Evolutionary conservation across 2,797 vertebrate species (phyloP), one percentile per base, ranked within the genome.

Genomic region (Lagodon rhomboides): DNA sequence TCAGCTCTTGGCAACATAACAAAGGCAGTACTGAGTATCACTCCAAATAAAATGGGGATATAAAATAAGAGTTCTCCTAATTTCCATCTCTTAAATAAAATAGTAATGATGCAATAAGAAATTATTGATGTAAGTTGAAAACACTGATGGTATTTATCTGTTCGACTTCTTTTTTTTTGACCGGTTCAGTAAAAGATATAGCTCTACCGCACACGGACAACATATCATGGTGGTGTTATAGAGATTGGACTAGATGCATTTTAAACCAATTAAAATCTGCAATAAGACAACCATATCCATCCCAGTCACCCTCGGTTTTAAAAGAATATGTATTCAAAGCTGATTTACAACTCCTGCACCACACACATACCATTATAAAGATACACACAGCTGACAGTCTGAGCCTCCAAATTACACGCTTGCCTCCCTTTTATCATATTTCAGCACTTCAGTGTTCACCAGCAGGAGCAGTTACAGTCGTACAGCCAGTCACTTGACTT

Each of bases 271-370:
- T 67, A 80, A 84, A 82, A 73, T 38, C 68, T 65, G 68, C 69
- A 75, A 55, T 4, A 56, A 81, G 69, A 58, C 68, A 73, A 59
- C 74, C 38, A 16, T 41, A 84, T 68, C 72, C 59, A 53, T 72
- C 75, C 76, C 60, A 54, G 25, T 79, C 79, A 62, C 67, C 54
- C 13, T 22, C 73, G 76, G 73, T 87, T 87, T 82, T 85, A 88
- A 90, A 90, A 81, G 90, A 85, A 81, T 84, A 68, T 72, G 62
- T 64, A 86, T 83, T 90, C 79, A 90, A 53, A 83, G 66, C 25
- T 89, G 90, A 94, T 92, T 91, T 92, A 93, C 79, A 85, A 53
- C 66, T 63, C 59, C 47, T 71, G 30, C 73, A 58, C 68, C 84
- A 55, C 86, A 86, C 83, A 82, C 80, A 64, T 86, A 55, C 73